Percentiles rank a stretch among this genome's conserved stretches.
These are phyloP conservation scores for Hippopotamyrus pictus DNA, from an alignment of 2,797 vertebrate genomes.

Conservation along the genomic window DNA sequence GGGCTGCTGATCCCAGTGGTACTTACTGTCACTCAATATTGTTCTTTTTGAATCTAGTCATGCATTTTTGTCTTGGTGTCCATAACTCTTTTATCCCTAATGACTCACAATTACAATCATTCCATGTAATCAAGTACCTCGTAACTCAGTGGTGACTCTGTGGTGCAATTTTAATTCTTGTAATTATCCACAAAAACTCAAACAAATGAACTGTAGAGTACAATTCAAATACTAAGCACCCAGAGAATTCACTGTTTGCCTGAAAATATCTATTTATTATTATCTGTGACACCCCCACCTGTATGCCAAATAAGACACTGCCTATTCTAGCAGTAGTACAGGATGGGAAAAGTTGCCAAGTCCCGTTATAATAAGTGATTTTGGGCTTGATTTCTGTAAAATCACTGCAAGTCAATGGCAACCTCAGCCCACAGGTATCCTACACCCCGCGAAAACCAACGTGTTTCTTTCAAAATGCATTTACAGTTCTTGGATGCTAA, in stretches of 20 bases:
- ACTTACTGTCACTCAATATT: background rate
- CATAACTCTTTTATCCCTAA: background rate
- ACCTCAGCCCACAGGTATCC: background rate
- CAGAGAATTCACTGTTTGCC: background rate
- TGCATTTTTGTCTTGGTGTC: background rate
- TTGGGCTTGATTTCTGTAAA: background rate
- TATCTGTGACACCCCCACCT: background rate
- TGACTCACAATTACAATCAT: background rate
- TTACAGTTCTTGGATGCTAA: background rate
- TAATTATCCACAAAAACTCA: background rate
- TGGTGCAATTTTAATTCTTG: background rate
- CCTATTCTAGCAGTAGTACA: background rate
- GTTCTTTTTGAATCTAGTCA: background rate
- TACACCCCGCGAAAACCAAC: background rate
- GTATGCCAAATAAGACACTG: background rate
- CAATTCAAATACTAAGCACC: background rate
- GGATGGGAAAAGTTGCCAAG: background rate
- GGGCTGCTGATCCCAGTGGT: background rate
- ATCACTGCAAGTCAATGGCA: background rate
- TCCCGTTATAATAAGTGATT: background rate
- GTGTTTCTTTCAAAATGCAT: background rate
- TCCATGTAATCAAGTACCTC: background rate
- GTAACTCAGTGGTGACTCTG: background rate
- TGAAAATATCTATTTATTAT: background rate
- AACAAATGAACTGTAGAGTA: background rate